These are phyloP conservation scores for Fopius arisanus DNA, from an alignment of 1,140 invertebrate genomes.

Conservation along the genomic window DNA sequence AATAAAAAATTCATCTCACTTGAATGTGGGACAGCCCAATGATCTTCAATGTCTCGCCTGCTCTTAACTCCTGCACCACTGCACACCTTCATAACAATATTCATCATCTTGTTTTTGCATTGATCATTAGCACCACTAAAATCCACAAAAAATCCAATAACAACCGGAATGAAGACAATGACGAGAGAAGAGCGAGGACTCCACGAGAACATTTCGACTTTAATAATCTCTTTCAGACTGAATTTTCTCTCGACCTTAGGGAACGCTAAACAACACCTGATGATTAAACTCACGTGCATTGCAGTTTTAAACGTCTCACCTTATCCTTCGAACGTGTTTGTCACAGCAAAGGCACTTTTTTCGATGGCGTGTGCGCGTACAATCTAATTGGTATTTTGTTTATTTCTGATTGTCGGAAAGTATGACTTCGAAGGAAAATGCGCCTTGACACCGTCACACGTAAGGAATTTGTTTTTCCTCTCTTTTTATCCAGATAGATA, in stretches of 20 bases:
- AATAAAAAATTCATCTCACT: too few relatives aligned
- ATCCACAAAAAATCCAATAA: not conserved
- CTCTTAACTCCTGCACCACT: not conserved
- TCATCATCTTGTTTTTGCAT: constrained; percentile 18
- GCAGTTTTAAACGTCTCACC: constrained; percentile 33
- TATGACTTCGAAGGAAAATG: not conserved
- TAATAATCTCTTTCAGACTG: not conserved
- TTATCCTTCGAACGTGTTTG: constrained; percentile 38
- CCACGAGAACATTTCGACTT: not conserved
- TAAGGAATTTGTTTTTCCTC: not conserved
- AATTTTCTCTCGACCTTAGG: not conserved
- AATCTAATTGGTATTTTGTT: constrained; percentile 14
- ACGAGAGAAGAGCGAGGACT: not conserved
- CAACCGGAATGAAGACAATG: not conserved
- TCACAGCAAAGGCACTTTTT: not conserved
- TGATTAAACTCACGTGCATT: not conserved
- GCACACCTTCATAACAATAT: not conserved
- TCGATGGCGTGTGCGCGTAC: constrained; percentile 1
- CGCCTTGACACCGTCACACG: not conserved
- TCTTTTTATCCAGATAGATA: not conserved
- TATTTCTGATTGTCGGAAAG: not conserved
- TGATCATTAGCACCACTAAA: not conserved
- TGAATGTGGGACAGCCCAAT: not conserved
- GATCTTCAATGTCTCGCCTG: not conserved
- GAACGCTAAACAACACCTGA: not conserved